Conservation (phyloP, 1,140 invertebrate species). For the Drosophila sp. region DNA sequence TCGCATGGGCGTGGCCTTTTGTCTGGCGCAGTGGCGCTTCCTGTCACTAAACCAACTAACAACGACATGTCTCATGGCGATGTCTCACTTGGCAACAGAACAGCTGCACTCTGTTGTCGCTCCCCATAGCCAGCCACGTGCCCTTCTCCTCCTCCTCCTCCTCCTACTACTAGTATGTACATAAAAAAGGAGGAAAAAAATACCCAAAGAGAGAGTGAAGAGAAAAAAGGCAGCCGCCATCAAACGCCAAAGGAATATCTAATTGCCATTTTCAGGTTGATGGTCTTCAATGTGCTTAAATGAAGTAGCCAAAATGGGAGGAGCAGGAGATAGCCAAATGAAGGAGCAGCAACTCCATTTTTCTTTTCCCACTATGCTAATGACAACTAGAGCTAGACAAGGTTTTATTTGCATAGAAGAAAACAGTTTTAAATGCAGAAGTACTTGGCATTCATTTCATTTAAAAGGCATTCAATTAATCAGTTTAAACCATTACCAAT, state of each 20-base stretch:
- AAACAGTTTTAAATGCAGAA: background rate
- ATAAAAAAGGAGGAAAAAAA: background rate
- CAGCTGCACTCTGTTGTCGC: constrained; percentile 49
- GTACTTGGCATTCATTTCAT: background rate
- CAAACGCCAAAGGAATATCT: constrained; percentile 71
- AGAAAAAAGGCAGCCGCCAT: constrained; percentile 60
- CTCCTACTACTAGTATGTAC: background rate
- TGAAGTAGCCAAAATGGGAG: constrained; percentile 2
- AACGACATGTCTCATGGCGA: constrained; percentile 27
- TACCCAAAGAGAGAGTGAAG: background rate
- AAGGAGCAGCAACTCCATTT: background rate
- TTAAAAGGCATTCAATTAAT: background rate
- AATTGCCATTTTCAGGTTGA: constrained; percentile 48
- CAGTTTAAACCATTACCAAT: background rate
- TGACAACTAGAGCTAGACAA: background rate
- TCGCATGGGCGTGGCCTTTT: constrained; percentile 36
- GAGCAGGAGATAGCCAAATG: background rate
- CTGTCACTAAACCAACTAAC: constrained; percentile 43
- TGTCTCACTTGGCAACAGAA: constrained; percentile 66
- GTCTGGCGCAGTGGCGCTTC: constrained; percentile 76
- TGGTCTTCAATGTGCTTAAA: background rate
- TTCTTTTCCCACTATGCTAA: background rate
- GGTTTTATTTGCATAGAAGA: background rate
- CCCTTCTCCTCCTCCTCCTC: constrained; percentile 25
- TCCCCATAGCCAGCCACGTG: constrained; percentile 67